Evolutionary conservation across 1,140 invertebrate genomes (phyloP), one percentile per base, ranked within the genome.

Genomic region (Papilio xuthus): DNA sequence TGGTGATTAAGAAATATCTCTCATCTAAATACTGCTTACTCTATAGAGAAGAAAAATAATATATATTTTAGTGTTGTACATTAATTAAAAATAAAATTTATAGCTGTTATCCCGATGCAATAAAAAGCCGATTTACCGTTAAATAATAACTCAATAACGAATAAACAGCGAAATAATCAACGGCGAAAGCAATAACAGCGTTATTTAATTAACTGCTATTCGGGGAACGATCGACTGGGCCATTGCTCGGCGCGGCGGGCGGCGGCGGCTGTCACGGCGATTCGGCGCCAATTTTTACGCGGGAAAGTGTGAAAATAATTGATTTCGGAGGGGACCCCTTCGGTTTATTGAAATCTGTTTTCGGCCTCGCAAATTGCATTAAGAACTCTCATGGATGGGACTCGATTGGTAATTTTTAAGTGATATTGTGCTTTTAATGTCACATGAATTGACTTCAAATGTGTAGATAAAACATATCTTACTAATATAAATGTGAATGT

Each of bases 261-360:
- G 50, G 47, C 47, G 47, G 47, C 47, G 47, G 71, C 73, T 78
- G 79, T 79, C 78, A 70, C 73, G 47, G 79, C 78, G 78, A 72
- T 56, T 80, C 77, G 81, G 80, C 82, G 85, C 81, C 84, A 83
- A 85, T 86, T 84, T 81, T 84, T 85, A 82, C 82, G 82, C 81
- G 83, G 77, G 81, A 81, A 83, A 85, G 85, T 86, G 84, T 82
- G 83, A 86, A 85, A 86, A 86, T 86, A 86, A 86, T 86, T 86
- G 85, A 86, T 86, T 85, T 76, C 78, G 72, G 81, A 82, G 85
- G 85, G 85, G 84, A 82, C 82, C 77, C 42, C 70, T 78, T 73
- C 75, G 81, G 82, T 80, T 79, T 81, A 85, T 85, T 82, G 84
- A 79, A 83, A 82, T 81, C 75, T 72, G 80, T 82, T 83, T 82